Percentiles rank a stretch among this genome's conserved stretches.
phyloP scores from a whole-genome alignment of 2,113 vertebrate species.

The Myrmecophaga tridactyla region DNA sequence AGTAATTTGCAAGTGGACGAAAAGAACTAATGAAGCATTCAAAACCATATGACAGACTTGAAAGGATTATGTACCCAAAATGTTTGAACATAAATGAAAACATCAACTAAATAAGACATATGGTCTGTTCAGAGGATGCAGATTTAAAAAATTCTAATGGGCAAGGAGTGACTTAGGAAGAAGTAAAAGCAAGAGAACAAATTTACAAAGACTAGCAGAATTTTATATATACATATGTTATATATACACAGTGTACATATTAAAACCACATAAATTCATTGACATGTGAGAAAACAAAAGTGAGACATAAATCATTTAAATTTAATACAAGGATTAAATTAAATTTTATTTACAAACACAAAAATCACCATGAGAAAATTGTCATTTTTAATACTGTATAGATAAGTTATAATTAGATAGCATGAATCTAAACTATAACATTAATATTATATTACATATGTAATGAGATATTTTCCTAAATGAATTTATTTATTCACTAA shows the following conservation, averaged over 20 bases:
- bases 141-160: not conserved
- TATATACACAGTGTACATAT: not conserved
- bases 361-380: not conserved
- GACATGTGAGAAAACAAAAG: not conserved
- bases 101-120: slow-evolving; percentile 53
- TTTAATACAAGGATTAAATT: not conserved
- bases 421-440: not conserved
- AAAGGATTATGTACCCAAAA: slow-evolving; percentile 37
- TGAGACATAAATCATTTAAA: not conserved
- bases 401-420: not conserved
- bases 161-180: not conserved
- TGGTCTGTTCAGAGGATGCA: slow-evolving; percentile 2
- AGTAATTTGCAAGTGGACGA: slow-evolving; percentile 60
- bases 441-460: not conserved
- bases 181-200: not conserved
- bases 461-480: not conserved
- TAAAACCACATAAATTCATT: not conserved
- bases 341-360: not conserved
- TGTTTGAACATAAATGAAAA: slow-evolving; percentile 65
- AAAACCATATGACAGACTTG: slow-evolving; percentile 21
- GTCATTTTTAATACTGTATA: not conserved
- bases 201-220: not conserved
- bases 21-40: slow-evolving; percentile 64
- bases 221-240: not conserved
- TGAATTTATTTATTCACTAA: not conserved